These are phyloP conservation scores for Pyrrhia umbra DNA, from an alignment of 2,888 invertebrate genomes.

Conservation along the genomic window DNA sequence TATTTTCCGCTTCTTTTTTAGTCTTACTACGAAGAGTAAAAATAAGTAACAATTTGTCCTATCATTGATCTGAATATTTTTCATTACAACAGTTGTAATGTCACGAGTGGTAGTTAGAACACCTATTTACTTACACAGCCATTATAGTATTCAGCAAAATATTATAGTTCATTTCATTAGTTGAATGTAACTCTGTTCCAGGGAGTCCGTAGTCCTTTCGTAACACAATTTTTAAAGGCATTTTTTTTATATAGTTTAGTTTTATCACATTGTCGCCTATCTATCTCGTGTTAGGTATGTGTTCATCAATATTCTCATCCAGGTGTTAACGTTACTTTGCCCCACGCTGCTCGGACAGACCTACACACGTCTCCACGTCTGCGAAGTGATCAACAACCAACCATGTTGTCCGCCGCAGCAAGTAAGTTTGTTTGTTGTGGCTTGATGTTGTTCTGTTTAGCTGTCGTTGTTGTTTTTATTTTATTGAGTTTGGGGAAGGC, in stretches of 20 bases:
- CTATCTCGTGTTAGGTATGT: slow-evolving; percentile 16
- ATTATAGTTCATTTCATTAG: too few relatives aligned
- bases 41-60: too few relatives aligned
- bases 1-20: too few relatives aligned
- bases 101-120: too few relatives aligned
- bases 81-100: too few relatives aligned
- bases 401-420: slow-evolving; percentile 94
- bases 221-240: too few relatives aligned
- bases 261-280: slow-evolving; percentile 42
- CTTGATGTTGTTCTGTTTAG: slow-evolving; percentile 46
- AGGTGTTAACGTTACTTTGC: slow-evolving; percentile 83
- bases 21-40: too few relatives aligned
- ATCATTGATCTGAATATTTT: too few relatives aligned
- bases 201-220: too few relatives aligned
- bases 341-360: slow-evolving; percentile 92
- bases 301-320: slow-evolving; percentile 63
- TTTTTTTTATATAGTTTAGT: neutral
- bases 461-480: slow-evolving; percentile 21
- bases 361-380: slow-evolving; percentile 97
- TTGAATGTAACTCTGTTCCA: too few relatives aligned
- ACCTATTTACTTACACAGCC: too few relatives aligned
- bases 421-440: slow-evolving; percentile 77
- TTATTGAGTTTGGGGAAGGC: slow-evolving; percentile 31
- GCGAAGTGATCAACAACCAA: slow-evolving; percentile 95
- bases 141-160: too few relatives aligned